These are phyloP conservation scores for Anoplopoma fimbria DNA, from an alignment of 2,113 vertebrate species.

Conservation along the genomic window DNA sequence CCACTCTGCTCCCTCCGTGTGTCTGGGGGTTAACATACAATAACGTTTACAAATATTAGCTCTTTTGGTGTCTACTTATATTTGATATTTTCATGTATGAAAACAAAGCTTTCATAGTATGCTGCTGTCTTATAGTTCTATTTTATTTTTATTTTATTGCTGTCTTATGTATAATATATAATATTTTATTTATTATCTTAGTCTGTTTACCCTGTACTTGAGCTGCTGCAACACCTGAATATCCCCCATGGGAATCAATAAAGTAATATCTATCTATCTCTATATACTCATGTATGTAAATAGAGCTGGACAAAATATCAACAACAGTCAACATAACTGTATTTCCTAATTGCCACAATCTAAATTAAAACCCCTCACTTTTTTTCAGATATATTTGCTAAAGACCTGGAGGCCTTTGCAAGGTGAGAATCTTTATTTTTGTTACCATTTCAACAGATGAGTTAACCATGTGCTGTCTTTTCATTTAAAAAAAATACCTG, in stretches of 20 bases:
- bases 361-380: neutral
- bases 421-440: conserved; percentile 80
- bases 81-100: neutral
- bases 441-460: neutral
- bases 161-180: no score
- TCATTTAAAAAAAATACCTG: neutral
- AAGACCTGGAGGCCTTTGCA: conserved; percentile 94
- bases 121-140: no score
- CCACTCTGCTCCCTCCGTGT: neutral
- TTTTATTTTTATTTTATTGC: no score
- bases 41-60: neutral
- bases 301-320: neutral
- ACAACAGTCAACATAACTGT: no score
- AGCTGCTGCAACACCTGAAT: no score
- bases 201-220: no score
- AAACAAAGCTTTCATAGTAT: neutral
- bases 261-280: no score
- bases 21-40: neutral
- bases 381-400: conserved; percentile 91
- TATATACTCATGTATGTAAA: neutral
- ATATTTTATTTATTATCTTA: no score
- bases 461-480: neutral
- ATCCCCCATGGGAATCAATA: no score
- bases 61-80: neutral
- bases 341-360: neutral